phyloP scores from a whole-genome alignment of 2,888 invertebrate genomes.

The Leptogaster cylindrica region DNA sequence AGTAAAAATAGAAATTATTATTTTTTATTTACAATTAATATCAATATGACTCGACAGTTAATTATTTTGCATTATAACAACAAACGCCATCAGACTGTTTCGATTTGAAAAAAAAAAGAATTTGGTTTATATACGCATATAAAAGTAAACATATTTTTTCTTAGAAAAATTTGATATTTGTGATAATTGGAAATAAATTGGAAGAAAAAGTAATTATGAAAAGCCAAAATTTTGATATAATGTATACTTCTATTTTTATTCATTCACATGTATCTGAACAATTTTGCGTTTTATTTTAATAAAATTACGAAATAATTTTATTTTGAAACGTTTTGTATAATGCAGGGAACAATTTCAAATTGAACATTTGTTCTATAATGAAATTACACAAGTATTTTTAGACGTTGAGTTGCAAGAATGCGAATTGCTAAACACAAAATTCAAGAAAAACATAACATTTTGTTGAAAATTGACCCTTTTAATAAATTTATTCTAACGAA shows the following conservation, averaged over 20 bases:
- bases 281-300: constrained; percentile 27
- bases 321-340: constrained; percentile 49
- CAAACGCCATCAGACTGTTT: constrained; percentile 31
- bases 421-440: constrained; percentile 20
- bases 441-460: constrained; percentile 18
- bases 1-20: no score
- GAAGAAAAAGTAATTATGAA: constrained; percentile 23
- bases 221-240: constrained; percentile 39
- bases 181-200: constrained; percentile 25
- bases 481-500: constrained; percentile 6
- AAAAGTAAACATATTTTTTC: constrained; percentile 30
- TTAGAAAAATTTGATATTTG: constrained; percentile 33
- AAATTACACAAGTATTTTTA: constrained; percentile 25
- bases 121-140: constrained; percentile 20
- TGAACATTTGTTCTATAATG: constrained; percentile 42
- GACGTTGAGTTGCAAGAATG: constrained; percentile 15
- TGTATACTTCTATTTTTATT: constrained; percentile 35
- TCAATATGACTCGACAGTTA: no score
- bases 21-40: no score
- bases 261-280: constrained; percentile 24
- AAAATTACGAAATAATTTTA: constrained; percentile 37
- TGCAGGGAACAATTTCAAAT: constrained; percentile 51
- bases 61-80: no score
- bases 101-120: constrained; percentile 14
- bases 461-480: constrained; percentile 28